Evolutionary conservation across 2,113 vertebrate species (phyloP), one percentile per base, ranked within the genome.

Genomic region (Ophiodon elongatus): DNA sequence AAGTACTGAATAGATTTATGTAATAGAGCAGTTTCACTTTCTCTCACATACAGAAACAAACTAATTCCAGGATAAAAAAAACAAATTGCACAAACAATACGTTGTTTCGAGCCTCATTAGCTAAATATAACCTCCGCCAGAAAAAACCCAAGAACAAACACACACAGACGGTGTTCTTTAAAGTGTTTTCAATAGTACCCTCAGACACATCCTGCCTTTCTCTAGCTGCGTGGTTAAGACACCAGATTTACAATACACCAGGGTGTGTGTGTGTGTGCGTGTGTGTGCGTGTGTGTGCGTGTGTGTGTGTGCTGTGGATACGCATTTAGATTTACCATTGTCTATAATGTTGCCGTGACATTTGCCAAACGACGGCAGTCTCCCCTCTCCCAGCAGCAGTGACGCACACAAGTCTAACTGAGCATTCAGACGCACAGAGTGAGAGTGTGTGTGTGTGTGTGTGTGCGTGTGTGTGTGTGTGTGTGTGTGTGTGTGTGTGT

Each of bases 181-280:
- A 80, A 84, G 35, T 64, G 70, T 25, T 73, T 89, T 76, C 78
- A 82, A 50, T 73, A 73, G 84, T 79, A 54, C 76, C 17, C 27
- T 68, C 69, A 72, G 29, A 87, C 89, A 83, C 85, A 83, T 91
- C 89, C 89, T 88, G 87, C 74, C 79, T 90, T 90, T 88, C 88
- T 91, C 37, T 74, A 17, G 4, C 39, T 54, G 70, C 89, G 50
- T 6, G 1, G 54, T 82, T 56, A 52, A 73, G 31, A 62, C 68
- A 39, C 9, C 71, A 78, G 31, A 54, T 85, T 82, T 69, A 88
- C 80, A 85, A 74, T 80, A 73, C 43, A 33, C 29, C 27, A 70
- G 69, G 11, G 57, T n/a, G 74, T n/a, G 66, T 19, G 59, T 13
- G 71, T 41, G 50, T 19, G 56, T 35, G 45, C 10, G 63, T 31